Percentiles rank a stretch among this genome's conserved stretches.
Conservation (phyloP, 92 coral and sea anemone species). For the Porites evermanni region DNA sequence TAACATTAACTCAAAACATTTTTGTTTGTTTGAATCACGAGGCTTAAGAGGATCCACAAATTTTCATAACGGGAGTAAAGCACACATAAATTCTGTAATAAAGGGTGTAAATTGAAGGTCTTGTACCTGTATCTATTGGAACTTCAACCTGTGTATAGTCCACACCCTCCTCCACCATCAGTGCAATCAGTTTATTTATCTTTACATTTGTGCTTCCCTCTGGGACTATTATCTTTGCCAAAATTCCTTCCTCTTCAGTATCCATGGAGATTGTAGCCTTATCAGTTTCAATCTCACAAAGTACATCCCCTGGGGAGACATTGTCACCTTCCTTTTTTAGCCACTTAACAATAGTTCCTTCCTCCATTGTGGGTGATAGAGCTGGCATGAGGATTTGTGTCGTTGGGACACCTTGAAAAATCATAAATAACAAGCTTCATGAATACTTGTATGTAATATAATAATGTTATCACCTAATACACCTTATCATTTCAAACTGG, state of each 20-base stretch:
- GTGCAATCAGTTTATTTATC: constrained; percentile 76
- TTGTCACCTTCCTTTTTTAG: constrained; percentile 82
- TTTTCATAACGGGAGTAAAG: too few species aligned
- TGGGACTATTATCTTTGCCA: constrained; percentile 84
- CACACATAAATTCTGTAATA: too few species aligned
- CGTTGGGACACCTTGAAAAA: constrained; percentile 55
- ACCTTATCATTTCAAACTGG: too few species aligned
- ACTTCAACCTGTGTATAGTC: constrained; percentile 79
- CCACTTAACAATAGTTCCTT: constrained; percentile 88
- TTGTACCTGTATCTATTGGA: constrained; percentile 44
- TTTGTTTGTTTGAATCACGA: too few species aligned
- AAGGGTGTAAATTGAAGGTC: not conserved
- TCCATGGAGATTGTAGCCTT: constrained; percentile 90
- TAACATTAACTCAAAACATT: too few species aligned
- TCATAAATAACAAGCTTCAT: too few species aligned
- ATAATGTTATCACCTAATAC: too few species aligned
- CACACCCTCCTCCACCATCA: constrained; percentile 84
- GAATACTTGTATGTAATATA: too few species aligned
- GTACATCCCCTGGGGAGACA: constrained; percentile 79
- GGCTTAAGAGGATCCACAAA: too few species aligned
- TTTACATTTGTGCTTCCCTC: constrained; percentile 78
- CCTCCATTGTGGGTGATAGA: constrained; percentile 92
- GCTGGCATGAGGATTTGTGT: constrained; percentile 92
- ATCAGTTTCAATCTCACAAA: constrained; percentile 94
- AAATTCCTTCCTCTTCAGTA: constrained; percentile 85